Evolutionary conservation across 2,888 invertebrate genomes (phyloP).

Genomic region (Ypsolopha scabrella): DNA sequence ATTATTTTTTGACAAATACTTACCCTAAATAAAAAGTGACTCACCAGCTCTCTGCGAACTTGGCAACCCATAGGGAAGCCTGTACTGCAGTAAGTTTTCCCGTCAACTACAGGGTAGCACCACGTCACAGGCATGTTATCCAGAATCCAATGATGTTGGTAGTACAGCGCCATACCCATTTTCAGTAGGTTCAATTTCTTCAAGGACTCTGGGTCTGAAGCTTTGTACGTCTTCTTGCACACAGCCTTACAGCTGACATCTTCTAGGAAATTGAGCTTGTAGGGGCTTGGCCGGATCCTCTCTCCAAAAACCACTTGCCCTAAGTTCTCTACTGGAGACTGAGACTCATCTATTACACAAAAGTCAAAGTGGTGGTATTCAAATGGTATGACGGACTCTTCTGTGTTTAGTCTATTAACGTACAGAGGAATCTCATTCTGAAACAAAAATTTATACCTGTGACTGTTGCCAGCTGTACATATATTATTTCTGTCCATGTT

Average conservation of each 20-base stretch:
- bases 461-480: too few species aligned
- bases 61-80: slow-evolving; percentile 99
- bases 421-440: slow-evolving; percentile 90
- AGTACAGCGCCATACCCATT: slow-evolving; percentile 94
- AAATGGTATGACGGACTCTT: slow-evolving; percentile 97
- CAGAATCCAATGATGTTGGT: slow-evolving; percentile 98
- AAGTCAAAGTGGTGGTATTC: slow-evolving; percentile 99
- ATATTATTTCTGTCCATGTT: too few species aligned
- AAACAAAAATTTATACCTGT: slow-evolving; percentile 61
- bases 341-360: slow-evolving; percentile 80
- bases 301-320: slow-evolving; percentile 99
- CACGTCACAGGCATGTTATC: slow-evolving; percentile 99
- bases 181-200: slow-evolving; percentile 85
- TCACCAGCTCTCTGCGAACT: slow-evolving; percentile 71
- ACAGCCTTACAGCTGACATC: slow-evolving; percentile 70
- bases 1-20: too few species aligned
- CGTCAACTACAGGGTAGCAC: slow-evolving; percentile 87
- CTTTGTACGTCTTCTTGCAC: slow-evolving; percentile 79
- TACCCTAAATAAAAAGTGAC: slow-evolving; percentile 9
- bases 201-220: slow-evolving; percentile 72
- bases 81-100: slow-evolving; percentile 87
- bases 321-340: slow-evolving; percentile 96
- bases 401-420: slow-evolving; percentile 97
- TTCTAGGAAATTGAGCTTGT: slow-evolving; percentile 87
- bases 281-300: slow-evolving; percentile 94